Conservation (phyloP, 2,888 invertebrate species). For the Eueremaeus valkanovi region DNA sequence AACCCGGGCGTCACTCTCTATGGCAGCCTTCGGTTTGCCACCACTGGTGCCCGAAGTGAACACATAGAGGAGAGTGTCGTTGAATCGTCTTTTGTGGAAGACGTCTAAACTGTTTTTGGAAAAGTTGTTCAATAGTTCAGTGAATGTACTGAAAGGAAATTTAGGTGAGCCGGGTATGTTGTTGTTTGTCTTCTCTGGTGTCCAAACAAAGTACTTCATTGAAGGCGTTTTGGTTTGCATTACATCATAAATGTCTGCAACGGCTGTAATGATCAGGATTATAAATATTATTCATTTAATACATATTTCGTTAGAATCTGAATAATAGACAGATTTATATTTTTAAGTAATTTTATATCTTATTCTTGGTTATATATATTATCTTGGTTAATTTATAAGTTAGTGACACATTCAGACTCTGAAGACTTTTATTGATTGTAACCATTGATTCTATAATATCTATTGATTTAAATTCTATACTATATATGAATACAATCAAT, state of each 20-base stretch:
- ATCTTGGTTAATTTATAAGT: too few relatives aligned
- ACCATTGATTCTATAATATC: too few relatives aligned
- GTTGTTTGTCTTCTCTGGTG: background rate
- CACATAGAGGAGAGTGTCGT: constrained; percentile 69
- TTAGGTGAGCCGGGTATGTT: too few relatives aligned
- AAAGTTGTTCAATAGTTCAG: background rate
- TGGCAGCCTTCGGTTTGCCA: constrained; percentile 92
- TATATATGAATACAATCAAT: too few relatives aligned
- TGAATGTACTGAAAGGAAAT: background rate
- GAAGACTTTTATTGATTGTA: too few relatives aligned
- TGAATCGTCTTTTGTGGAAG: background rate
- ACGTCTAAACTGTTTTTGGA: background rate
- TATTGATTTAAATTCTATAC: too few relatives aligned
- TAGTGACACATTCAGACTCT: too few relatives aligned
- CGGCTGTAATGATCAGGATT: background rate
- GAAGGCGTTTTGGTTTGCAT: background rate
- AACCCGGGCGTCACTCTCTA: constrained; percentile 74
- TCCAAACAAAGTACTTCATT: background rate
- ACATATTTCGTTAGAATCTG: too few relatives aligned
- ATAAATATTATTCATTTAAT: too few relatives aligned
- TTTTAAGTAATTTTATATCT: too few relatives aligned
- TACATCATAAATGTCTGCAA: background rate
- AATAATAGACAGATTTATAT: too few relatives aligned
- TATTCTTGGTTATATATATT: too few relatives aligned
- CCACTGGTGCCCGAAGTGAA: constrained; percentile 98